A percentile compares a stretch with the other conserved stretches of the same genome.
phyloP scores from a whole-genome alignment of 2,113 vertebrate genomes.

The Brienomyrus longianalis region DNA sequence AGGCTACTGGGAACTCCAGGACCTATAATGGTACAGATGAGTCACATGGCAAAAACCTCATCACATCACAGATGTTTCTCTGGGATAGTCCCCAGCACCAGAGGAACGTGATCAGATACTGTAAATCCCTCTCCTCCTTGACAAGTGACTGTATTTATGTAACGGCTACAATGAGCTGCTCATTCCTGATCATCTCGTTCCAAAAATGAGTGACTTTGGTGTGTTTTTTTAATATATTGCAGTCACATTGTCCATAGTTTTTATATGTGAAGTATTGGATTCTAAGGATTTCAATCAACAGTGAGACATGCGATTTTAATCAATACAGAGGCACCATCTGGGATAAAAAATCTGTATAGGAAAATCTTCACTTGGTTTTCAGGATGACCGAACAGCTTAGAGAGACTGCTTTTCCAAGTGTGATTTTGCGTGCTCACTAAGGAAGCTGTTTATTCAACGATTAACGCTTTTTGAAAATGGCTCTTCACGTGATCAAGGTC shows the following conservation, averaged over 20 bases:
- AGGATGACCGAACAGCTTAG: not conserved
- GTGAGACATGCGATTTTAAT: not conserved
- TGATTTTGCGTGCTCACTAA: slow-evolving; percentile 23
- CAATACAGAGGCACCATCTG: not conserved
- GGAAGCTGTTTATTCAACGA: slow-evolving; percentile 14
- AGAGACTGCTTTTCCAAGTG: slow-evolving; percentile 14
- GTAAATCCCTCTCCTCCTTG: not conserved
- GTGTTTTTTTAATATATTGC: not conserved
- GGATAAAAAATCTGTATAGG: not conserved
- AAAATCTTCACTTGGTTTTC: not conserved
- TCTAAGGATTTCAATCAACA: not conserved
- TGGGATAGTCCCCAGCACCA: not conserved
- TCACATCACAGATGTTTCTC: not conserved
- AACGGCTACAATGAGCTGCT: not conserved
- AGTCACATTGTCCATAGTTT: not conserved
- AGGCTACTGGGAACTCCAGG: not conserved
- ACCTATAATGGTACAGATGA: not conserved
- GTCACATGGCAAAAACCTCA: not conserved
- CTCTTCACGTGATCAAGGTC: slow-evolving; percentile 24
- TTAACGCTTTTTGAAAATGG: slow-evolving; percentile 28
- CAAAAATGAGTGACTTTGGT: not conserved
- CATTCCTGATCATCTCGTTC: not conserved
- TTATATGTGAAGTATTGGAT: not conserved
- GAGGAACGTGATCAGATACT: not conserved
- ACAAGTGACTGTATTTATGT: not conserved